phyloP scores from a whole-genome alignment of 1,140 invertebrate species.

The Drosophila chauvacae region DNA sequence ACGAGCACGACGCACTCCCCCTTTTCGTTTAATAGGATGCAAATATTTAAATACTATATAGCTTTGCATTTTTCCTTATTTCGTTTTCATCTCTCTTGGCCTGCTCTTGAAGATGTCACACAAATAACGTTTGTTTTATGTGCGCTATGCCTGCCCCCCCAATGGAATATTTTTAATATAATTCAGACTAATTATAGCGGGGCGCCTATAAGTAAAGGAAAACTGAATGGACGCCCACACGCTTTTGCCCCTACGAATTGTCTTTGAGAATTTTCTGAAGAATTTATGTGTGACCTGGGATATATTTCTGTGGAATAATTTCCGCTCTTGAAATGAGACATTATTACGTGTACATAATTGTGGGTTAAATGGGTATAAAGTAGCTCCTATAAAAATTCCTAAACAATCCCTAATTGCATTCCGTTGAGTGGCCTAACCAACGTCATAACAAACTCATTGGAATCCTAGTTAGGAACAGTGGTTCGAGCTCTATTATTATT shows the following conservation, averaged over 20 bases:
- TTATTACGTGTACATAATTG: conserved; percentile 28
- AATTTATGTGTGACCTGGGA: conserved; percentile 31
- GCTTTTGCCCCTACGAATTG: conserved; percentile 22
- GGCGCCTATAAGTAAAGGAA: conserved; percentile 18
- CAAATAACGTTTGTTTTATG: conserved; percentile 28
- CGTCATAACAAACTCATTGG: neutral
- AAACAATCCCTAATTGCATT: conserved; percentile 28
- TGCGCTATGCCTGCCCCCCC: conserved; percentile 18
- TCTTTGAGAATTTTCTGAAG: conserved; percentile 36
- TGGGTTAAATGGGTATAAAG: conserved; percentile 1
- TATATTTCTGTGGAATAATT: conserved; percentile 29
- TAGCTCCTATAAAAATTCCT: conserved; percentile 2
- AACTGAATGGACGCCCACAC: conserved; percentile 55
- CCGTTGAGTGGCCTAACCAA: neutral
- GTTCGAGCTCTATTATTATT: neutral
- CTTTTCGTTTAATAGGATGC: conserved; percentile 46
- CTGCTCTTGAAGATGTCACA: conserved; percentile 40
- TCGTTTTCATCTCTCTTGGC: conserved; percentile 1
- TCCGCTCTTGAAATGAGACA: conserved; percentile 32
- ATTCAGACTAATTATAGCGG: conserved; percentile 39
- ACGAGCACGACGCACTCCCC: conserved; percentile 40
- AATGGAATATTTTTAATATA: conserved; percentile 58
- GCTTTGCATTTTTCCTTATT: conserved; percentile 39
- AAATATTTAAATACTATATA: conserved; percentile 46
- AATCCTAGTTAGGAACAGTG: conserved; percentile 5